Evolutionary conservation across 30 jellyfish, hydroid and myxozoan species (phyloP), one percentile per base, ranked within the genome.

Genomic region (Aurelia sp.): DNA sequence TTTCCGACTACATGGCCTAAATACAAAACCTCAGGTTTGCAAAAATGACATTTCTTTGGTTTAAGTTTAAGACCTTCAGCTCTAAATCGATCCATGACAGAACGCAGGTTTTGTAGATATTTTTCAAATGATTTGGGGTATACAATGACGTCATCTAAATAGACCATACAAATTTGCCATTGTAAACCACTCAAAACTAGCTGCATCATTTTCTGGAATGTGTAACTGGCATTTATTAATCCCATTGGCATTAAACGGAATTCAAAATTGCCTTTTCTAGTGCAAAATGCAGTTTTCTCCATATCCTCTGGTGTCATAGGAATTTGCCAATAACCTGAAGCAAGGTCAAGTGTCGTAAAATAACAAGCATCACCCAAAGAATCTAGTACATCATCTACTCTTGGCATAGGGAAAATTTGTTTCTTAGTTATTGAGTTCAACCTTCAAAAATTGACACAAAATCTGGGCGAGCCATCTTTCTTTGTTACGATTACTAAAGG

Each of bases 1-100:
- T 55, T 63, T 4, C 82, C 74, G 8, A 88, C 91, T 5, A 88
- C 51, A 48, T 76, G 96, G 72, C 96, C 96, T 53, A 88, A 62
- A 78, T 88, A 76, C 31, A 21, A 0, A 5, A 84, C 93, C 27
- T 52, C 75, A 1, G 87, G 75, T 81, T 58, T 50, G 76, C 75
- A 76, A 58, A 80, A 80, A 19, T 77, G 81, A 19, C 88, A 77
- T 59, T 77, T 77, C 40, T 52, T 50, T 13, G 82, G 82, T 31
- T 77, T 77, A 16, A 77, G 57, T 77, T 60, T 7, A 17, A 60
- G 24, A 20, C 88, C 82, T 55, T 59, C 52, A 15, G 38, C 30
- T 63, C 52, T 22, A 10, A 80, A 68, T n/a, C 68, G 50, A 22
- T 64, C 90, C 27, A 80, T 64, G 68, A 64, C 58, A 27, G 44